Conservation (phyloP, 1,140 invertebrate species). For the Laupala kohalensis region DNA sequence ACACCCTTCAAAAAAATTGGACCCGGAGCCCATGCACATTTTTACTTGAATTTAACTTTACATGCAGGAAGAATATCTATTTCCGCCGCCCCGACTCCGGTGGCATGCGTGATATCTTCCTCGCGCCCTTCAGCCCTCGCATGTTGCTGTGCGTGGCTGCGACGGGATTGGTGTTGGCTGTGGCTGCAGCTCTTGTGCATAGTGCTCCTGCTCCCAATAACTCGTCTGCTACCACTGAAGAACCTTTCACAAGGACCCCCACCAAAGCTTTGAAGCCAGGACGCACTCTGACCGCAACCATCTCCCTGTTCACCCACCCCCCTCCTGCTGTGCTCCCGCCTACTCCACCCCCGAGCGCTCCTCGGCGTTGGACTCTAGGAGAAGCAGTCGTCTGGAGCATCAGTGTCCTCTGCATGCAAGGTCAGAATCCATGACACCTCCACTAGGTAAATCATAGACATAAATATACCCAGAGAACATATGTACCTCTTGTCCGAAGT, state of each 20-base stretch:
- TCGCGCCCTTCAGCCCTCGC: constrained; percentile 40
- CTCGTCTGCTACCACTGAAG: constrained; percentile 22
- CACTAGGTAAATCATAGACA: no score
- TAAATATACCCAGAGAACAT: no score
- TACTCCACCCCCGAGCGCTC: constrained; percentile 18
- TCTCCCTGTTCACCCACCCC: constrained; percentile 21
- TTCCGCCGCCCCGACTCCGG: constrained; percentile 42
- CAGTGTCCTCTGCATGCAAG: constrained; percentile 48
- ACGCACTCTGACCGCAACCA: constrained; percentile 23
- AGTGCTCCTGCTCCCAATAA: constrained; percentile 5
- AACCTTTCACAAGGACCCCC: not conserved
- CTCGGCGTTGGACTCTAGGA: constrained; percentile 29
- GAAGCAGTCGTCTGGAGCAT: constrained; percentile 43
- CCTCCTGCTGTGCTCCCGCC: constrained; percentile 22
- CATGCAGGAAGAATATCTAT: constrained; percentile 38
- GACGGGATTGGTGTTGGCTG: constrained; percentile 33
- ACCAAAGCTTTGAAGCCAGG: constrained; percentile 18
- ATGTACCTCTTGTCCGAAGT: no score
- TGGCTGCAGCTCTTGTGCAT: constrained; percentile 34
- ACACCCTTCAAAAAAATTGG: no score
- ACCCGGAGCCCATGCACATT: no score
- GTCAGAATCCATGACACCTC: no score
- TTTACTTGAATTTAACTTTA: not conserved
- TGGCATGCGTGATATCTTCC: constrained; percentile 43
- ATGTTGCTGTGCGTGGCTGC: constrained; percentile 36